A percentile compares a stretch with the other conserved stretches of the same genome.
These are phyloP conservation scores for Eulemur albifrons DNA, from an alignment of 2,797 vertebrate species.

Conservation along the genomic window DNA sequence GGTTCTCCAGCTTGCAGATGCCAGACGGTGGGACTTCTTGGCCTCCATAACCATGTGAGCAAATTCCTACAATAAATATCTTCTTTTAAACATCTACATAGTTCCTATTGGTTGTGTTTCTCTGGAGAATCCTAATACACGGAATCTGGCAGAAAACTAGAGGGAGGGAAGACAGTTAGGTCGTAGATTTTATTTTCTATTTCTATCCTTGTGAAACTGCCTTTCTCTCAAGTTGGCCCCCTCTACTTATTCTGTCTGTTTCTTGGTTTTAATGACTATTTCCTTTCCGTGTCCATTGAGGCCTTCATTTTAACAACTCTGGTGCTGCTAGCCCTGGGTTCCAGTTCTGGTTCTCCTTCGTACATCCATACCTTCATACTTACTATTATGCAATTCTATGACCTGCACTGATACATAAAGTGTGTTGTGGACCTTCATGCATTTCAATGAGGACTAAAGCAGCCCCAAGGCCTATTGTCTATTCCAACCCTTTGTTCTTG, in stretches of 20 bases:
- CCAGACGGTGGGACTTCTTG: background rate
- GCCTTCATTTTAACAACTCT: background rate
- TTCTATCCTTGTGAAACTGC: background rate
- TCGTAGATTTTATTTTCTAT: background rate
- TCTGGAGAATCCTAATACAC: background rate
- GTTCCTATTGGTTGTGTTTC: background rate
- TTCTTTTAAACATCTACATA: background rate
- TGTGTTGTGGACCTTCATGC: background rate
- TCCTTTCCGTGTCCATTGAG: background rate
- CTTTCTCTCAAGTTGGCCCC: background rate
- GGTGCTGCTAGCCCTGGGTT: background rate
- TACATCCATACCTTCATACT: background rate
- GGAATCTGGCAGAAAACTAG: background rate
- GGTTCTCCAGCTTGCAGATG: background rate
- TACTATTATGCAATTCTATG: background rate
- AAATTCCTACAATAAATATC: background rate
- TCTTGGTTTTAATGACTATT: background rate
- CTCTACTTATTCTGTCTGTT: background rate
- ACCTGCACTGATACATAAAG: background rate
- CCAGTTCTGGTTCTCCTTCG: background rate
- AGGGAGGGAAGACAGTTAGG: background rate
- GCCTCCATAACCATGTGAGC: too few relatives aligned
- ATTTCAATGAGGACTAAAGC: background rate
- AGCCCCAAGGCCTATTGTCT: background rate
- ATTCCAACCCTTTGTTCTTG: background rate